Evolutionary conservation across 1,140 invertebrate genomes (phyloP).

Genomic region (Monochamus saltuarius): DNA sequence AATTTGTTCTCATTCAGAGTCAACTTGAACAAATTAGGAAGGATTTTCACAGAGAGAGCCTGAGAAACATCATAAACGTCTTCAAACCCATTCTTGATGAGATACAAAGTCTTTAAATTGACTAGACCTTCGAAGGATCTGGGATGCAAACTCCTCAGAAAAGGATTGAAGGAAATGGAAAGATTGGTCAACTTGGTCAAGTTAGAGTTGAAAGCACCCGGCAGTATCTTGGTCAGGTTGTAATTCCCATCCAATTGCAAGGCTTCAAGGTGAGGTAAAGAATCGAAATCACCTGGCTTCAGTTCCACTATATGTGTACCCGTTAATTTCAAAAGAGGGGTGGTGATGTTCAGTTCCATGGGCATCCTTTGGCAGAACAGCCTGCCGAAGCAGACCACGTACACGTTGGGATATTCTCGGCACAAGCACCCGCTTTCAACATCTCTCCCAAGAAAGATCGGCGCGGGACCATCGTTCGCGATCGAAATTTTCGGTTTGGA

Average conservation of each 20-base stretch:
- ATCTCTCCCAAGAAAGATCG: slow-evolving; percentile 23
- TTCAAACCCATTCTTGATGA: slow-evolving; percentile 44
- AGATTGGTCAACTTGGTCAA: slow-evolving; percentile 41
- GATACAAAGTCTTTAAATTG: slow-evolving; percentile 34
- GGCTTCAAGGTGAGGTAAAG: slow-evolving; percentile 26
- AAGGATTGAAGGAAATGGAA: slow-evolving; percentile 40
- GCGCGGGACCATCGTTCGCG: not conserved
- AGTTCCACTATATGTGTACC: slow-evolving; percentile 34
- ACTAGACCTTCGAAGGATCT: slow-evolving; percentile 39
- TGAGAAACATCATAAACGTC: slow-evolving; percentile 33
- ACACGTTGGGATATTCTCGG: slow-evolving; percentile 25
- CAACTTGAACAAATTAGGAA: slow-evolving; percentile 36
- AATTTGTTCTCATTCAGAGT: slow-evolving; percentile 41
- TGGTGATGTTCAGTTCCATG: slow-evolving; percentile 23
- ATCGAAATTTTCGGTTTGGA: slow-evolving; percentile 3
- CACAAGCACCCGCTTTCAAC: slow-evolving; percentile 39
- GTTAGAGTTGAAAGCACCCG: slow-evolving; percentile 37
- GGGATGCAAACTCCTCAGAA: slow-evolving; percentile 34
- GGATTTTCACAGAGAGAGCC: slow-evolving; percentile 17
- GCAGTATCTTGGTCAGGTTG: slow-evolving; percentile 32
- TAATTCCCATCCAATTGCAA: slow-evolving; percentile 42
- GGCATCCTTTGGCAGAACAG: slow-evolving; percentile 37
- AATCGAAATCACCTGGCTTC: slow-evolving; percentile 32
- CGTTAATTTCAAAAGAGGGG: slow-evolving; percentile 24
- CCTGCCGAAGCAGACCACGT: slow-evolving; percentile 38